Percentiles rank a stretch among this genome's conserved stretches.
These are phyloP conservation scores for Eupithecia centaureata DNA, from an alignment of 2,888 invertebrate species.

Conservation along the genomic window DNA sequence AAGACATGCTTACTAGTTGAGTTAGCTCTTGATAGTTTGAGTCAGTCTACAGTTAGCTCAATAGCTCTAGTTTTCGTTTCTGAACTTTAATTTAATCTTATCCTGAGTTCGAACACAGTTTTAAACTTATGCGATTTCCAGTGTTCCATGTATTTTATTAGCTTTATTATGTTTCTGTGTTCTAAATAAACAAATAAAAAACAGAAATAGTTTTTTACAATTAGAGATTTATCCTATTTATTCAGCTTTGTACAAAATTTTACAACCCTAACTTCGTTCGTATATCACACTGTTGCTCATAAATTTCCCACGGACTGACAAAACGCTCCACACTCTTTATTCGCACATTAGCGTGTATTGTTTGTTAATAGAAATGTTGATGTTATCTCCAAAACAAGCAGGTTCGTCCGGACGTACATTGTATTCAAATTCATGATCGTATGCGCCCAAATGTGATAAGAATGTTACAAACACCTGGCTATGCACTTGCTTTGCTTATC, in stretches of 20 bases:
- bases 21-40: too few relatives aligned
- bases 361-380: slow-evolving; percentile 71
- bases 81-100: too few relatives aligned
- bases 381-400: slow-evolving; percentile 61
- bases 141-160: too few relatives aligned
- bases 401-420: slow-evolving; percentile 38
- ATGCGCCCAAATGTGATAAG: slow-evolving; percentile 12
- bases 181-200: too few relatives aligned
- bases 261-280: slow-evolving; percentile 34
- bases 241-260: background rate
- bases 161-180: too few relatives aligned
- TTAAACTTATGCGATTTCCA: too few relatives aligned
- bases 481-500: background rate
- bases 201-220: too few relatives aligned
- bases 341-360: slow-evolving; percentile 63
- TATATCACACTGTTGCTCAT: slow-evolving; percentile 42
- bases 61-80: too few relatives aligned
- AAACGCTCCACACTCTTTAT: slow-evolving; percentile 67
- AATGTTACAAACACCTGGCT: background rate
- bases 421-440: slow-evolving; percentile 35
- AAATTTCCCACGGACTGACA: slow-evolving; percentile 74
- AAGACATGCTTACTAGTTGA: too few relatives aligned
- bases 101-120: too few relatives aligned
- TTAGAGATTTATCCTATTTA: too few relatives aligned
- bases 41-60: too few relatives aligned